Conservation (phyloP, 2,797 vertebrate genomes). For the Paguma larvata region DNA sequence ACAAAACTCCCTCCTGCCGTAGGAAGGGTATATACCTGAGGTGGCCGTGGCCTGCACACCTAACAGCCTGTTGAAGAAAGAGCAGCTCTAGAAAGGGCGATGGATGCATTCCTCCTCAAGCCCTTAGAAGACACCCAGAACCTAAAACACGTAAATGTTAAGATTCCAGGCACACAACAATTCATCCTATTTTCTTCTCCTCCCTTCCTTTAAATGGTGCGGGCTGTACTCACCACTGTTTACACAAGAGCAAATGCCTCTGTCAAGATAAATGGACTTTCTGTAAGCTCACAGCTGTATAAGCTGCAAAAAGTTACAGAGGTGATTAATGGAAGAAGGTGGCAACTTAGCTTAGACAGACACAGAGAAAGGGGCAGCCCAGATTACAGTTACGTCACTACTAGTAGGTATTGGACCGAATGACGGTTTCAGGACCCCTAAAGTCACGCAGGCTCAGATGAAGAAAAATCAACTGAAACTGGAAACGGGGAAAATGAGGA, state of each 20-base stretch:
- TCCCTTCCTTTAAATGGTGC: neutral
- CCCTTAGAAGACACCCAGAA: neutral
- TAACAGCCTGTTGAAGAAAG: neutral
- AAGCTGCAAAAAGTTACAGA: slow-evolving; percentile 47
- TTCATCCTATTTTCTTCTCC: neutral
- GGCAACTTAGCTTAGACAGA: neutral
- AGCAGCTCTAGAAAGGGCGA: neutral
- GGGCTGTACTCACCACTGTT: neutral
- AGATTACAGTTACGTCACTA: neutral
- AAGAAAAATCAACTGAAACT: neutral
- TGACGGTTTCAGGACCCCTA: neutral
- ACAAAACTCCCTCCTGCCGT: neutral
- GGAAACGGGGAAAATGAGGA: neutral
- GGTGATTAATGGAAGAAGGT: slow-evolving; percentile 46
- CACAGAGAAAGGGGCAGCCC: neutral
- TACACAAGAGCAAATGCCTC: slow-evolving; percentile 59
- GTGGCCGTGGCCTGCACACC: neutral
- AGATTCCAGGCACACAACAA: slow-evolving; percentile 28
- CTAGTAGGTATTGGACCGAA: neutral
- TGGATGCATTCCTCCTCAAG: neutral
- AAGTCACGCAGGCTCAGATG: neutral
- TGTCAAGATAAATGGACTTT: slow-evolving; percentile 49
- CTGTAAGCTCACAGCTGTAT: slow-evolving; percentile 40
- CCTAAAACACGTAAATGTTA: slow-evolving; percentile 47
- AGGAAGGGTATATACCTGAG: neutral